phyloP scores from a whole-genome alignment of 2,797 vertebrate species.

The Clamator glandarius region DNA sequence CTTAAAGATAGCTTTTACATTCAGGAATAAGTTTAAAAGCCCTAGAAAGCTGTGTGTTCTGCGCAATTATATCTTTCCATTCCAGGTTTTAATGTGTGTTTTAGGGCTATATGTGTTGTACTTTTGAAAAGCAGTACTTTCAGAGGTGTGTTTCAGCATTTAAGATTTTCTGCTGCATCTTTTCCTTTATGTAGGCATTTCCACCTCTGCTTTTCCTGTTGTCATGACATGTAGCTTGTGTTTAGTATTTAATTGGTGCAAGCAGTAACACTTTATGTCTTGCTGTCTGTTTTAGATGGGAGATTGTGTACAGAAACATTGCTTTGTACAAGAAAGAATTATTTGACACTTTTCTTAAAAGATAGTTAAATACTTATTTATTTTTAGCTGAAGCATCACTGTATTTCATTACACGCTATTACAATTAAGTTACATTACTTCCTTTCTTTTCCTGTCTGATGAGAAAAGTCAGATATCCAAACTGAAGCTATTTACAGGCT shows the following conservation, averaged over 20 bases:
- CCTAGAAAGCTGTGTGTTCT: background rate
- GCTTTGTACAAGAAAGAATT: background rate
- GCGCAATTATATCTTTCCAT: accelerated
- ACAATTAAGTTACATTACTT: background rate
- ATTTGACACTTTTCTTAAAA: background rate
- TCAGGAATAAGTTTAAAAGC: background rate
- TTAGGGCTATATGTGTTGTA: background rate
- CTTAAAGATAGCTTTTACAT: background rate
- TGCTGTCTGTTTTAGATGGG: background rate
- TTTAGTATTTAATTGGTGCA: background rate
- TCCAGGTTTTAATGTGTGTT: background rate
- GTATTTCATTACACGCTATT: background rate
- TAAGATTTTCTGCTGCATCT: background rate
- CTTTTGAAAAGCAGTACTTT: background rate
- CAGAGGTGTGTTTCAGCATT: background rate
- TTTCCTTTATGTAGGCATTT: background rate
- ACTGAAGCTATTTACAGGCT: background rate
- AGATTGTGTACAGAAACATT: background rate
- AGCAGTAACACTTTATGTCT: background rate
- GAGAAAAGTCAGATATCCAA: background rate
- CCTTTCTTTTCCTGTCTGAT: background rate
- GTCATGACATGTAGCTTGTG: accelerated
- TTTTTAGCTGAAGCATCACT: background rate
- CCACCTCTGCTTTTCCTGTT: background rate
- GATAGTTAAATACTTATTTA: background rate